Evolutionary conservation across 2,797 vertebrate species (phyloP).

Genomic region (Saxicola maurus): DNA sequence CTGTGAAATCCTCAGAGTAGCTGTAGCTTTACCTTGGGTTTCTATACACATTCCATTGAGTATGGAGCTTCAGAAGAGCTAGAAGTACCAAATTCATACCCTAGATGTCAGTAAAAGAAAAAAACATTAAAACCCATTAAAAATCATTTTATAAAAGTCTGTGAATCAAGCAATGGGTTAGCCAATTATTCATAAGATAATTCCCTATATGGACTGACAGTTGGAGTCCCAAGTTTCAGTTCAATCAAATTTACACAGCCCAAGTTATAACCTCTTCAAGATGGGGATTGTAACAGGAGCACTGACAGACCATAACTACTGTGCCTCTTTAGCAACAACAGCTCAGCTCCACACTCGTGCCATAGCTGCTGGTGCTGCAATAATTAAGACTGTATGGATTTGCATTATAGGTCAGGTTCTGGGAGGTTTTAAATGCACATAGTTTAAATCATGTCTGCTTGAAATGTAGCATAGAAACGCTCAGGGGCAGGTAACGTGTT

Average conservation of each 20-base stretch:
- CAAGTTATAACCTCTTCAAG: constrained; percentile 73
- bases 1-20: background rate
- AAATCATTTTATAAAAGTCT: constrained; percentile 58
- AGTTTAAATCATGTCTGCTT: constrained; percentile 60
- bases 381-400: constrained; percentile 75
- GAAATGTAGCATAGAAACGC: constrained; percentile 47
- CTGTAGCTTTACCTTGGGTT: background rate
- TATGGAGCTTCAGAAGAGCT: constrained; percentile 39
- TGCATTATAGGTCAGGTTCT: constrained; percentile 71
- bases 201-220: constrained; percentile 71
- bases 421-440: constrained; percentile 64
- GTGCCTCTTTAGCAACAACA: constrained; percentile 65
- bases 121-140: constrained; percentile 66
- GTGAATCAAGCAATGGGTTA: constrained; percentile 30
- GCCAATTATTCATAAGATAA: constrained; percentile 64
- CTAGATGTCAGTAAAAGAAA: constrained; percentile 68
- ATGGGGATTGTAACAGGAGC: constrained; percentile 69
- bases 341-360: constrained; percentile 59
- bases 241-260: constrained; percentile 72
- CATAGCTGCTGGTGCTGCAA: constrained; percentile 64
- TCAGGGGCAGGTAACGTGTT: constrained; percentile 28
- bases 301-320: constrained; percentile 69
- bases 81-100: constrained; percentile 65
- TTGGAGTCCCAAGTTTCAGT: constrained; percentile 64
- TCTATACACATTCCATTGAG: background rate